Evolutionary conservation across 2,888 invertebrate genomes (phyloP), one percentile per base, ranked within the genome.

Genomic region (Oasisia sp.): DNA sequence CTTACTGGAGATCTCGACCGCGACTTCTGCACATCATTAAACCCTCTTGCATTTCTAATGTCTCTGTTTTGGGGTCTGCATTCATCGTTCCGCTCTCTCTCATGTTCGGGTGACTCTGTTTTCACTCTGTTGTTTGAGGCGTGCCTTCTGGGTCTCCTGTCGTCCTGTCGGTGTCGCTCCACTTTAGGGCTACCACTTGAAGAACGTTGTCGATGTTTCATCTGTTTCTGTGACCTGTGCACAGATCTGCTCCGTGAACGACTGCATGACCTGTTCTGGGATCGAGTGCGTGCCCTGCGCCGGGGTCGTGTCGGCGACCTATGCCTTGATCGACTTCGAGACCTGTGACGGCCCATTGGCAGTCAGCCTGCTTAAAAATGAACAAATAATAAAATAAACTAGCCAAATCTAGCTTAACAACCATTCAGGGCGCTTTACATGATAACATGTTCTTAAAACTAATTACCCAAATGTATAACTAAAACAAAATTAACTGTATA

Each of bases 1-100:
- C 90, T 90, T 56, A 56, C 91, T 56, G 92, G 92, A 14, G 91
- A 91, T 74, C 19, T 74, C 32, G 90, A 92, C n/a, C 91, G 50
- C 2, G 92, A 92, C 32, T 14, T 92, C 14, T 32, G 74, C 45
- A 38, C 92, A 90, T 50, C 56, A 38, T 11, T 32, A 90, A 91
- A 27, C 90, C 32, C 74, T 89, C 89, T 89, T 90, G 27, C 12
- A 32, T 90, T 90, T 89, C 32, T 56, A 50, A 11, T 14, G 38
- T 90, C 74, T 90, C 19, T 90, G 32, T 14, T 56, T 9, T 32
- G 92, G 92, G 32, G 92, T 89, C 45, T 89, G 32, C 4, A 89
- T 50, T 58, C 56, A 32, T 89, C 89, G 0, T 74, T 74, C 27
- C 74, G 14, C 14, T 32, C 90, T 38, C 90, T 90, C n/a, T 32